Evolutionary conservation across 2,113 vertebrate genomes (phyloP).

Genomic region (Maccullochella peelii): DNA sequence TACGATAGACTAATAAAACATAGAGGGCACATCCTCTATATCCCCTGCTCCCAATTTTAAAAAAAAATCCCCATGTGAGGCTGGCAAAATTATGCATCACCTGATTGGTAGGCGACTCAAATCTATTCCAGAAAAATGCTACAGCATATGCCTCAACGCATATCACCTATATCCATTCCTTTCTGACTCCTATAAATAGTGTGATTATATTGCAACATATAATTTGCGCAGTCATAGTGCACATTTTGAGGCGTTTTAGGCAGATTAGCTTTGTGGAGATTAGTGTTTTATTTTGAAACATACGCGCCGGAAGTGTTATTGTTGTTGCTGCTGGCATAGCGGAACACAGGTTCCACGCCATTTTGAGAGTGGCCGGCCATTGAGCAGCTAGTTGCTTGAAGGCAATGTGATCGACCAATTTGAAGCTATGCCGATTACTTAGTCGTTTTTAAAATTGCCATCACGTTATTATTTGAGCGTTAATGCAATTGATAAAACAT

Average conservation of each 20-base stretch:
- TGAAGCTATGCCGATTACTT: conserved; percentile 70
- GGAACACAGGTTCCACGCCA: conserved; percentile 72
- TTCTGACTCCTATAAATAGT: background rate
- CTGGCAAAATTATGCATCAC: background rate
- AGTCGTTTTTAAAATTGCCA: conserved; percentile 49
- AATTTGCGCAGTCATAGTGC: too few species aligned
- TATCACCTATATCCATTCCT: background rate
- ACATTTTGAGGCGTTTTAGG: background rate
- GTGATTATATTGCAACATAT: background rate
- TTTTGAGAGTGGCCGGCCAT: conserved; percentile 73
- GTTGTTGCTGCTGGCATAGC: conserved; percentile 16
- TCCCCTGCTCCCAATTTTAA: background rate
- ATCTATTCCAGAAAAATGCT: background rate
- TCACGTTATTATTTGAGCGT: conserved; percentile 36
- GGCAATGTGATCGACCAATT: conserved; percentile 48
- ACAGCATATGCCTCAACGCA: background rate
- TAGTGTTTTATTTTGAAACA: conserved; percentile 57
- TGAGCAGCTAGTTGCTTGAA: conserved; percentile 16
- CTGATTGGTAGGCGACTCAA: background rate
- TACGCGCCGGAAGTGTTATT: conserved; percentile 32
- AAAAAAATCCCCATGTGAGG: background rate
- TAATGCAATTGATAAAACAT: conserved; percentile 7
- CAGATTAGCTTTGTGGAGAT: accelerated
- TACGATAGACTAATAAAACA: background rate
- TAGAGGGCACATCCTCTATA: background rate